phyloP scores from a whole-genome alignment of 2,888 invertebrate species.

The Hypercompe scribonia region DNA sequence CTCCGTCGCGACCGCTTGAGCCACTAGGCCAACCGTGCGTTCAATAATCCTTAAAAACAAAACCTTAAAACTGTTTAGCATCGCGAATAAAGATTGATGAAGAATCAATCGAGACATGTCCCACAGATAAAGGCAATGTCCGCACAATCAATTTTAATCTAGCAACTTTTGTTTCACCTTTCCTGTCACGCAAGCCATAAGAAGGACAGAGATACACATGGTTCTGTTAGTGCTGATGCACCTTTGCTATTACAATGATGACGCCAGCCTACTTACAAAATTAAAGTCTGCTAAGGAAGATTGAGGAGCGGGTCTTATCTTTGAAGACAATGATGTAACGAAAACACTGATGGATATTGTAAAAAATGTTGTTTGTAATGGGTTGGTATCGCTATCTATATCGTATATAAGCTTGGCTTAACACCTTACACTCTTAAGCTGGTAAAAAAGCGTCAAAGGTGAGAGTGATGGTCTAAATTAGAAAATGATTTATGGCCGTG shows the following conservation, averaged over 20 bases:
- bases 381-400: background rate
- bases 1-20: no score
- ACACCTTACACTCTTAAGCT: background rate
- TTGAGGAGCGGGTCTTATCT: constrained; percentile 80
- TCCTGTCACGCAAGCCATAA: constrained; percentile 19
- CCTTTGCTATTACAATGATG: constrained; percentile 73
- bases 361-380: constrained; percentile 60
- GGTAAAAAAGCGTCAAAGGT: background rate
- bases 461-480: background rate
- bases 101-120: constrained; percentile 83
- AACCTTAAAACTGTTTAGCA: constrained; percentile 59
- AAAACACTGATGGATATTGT: constrained; percentile 78
- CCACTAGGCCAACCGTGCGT: no score
- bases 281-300: constrained; percentile 83
- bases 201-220: constrained; percentile 60
- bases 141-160: constrained; percentile 86
- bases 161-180: constrained; percentile 64
- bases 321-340: constrained; percentile 83
- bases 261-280: constrained; percentile 82
- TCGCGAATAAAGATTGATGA: constrained; percentile 85
- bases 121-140: constrained; percentile 79
- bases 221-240: constrained; percentile 72
- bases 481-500: background rate
- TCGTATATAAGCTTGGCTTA: background rate
- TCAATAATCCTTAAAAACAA: no score